Conservation (phyloP, 2,888 invertebrate genomes). For the Tetragnatha montana region DNA sequence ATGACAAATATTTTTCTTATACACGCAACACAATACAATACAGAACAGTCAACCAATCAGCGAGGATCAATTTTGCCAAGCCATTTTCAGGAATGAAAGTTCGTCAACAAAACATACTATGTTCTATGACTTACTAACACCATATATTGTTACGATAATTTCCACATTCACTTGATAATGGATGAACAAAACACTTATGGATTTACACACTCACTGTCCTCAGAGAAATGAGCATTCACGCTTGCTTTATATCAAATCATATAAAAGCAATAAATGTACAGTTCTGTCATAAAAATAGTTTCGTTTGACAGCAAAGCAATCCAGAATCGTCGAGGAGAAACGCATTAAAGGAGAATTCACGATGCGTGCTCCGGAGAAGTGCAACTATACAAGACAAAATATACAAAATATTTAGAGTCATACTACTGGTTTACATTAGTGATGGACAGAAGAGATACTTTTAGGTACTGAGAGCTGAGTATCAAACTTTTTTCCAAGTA, state of each 20-base stretch:
- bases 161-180: constrained; percentile 21
- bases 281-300: constrained; percentile 37
- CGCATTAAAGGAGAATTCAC: neutral
- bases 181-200: constrained; percentile 26
- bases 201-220: constrained; percentile 2
- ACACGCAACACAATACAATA: neutral
- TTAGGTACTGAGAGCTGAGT: no score
- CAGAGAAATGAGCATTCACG: neutral
- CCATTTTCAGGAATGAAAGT: constrained; percentile 37
- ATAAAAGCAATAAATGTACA: constrained; percentile 53
- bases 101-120: constrained; percentile 33
- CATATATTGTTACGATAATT: constrained; percentile 22
- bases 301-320: constrained; percentile 1
- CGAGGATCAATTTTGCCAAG: constrained; percentile 27
- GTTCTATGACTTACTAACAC: constrained; percentile 30
- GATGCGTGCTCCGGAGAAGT: constrained; percentile 21
- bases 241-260: constrained; percentile 46
- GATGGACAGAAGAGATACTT: no score
- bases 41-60: constrained; percentile 29
- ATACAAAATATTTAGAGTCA: constrained; percentile 69
- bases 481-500: no score
- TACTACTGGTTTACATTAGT: constrained; percentile 45
- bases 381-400: constrained; percentile 67
- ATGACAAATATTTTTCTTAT: constrained; percentile 49
- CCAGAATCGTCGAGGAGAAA: neutral